Conservation (phyloP, 2,888 invertebrate genomes). For the Caenorhabditis becei region DNA sequence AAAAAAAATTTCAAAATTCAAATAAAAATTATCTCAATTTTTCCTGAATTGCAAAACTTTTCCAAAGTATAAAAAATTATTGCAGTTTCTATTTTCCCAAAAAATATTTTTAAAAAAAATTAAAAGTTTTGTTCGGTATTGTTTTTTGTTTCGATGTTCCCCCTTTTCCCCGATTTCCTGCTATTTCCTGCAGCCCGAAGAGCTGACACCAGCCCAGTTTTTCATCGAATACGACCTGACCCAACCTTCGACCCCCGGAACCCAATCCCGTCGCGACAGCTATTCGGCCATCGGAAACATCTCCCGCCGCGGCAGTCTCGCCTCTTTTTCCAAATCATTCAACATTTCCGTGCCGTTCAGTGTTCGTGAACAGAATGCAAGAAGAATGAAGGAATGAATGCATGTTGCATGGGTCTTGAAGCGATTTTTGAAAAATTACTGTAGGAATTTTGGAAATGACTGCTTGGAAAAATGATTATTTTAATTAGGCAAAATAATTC, state of each 20-base stretch:
- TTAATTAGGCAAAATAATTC: too few relatives aligned
- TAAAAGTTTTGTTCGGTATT: too few relatives aligned
- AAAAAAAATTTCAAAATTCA: slow-evolving; percentile 7
- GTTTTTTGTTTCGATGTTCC: neutral
- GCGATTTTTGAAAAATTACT: too few relatives aligned
- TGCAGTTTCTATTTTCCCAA: too few relatives aligned
- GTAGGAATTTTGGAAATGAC: neutral
- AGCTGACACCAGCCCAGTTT: slow-evolving; percentile 56
- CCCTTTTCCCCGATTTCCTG: neutral
- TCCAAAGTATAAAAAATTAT: too few relatives aligned
- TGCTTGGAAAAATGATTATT: neutral
- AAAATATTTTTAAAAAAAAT: too few relatives aligned
- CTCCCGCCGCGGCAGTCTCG: slow-evolving; percentile 60
- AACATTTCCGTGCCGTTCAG: slow-evolving; percentile 62
- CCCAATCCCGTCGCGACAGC: slow-evolving; percentile 56
- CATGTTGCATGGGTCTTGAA: neutral
- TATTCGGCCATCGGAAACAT: slow-evolving; percentile 38
- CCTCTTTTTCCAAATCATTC: slow-evolving; percentile 63
- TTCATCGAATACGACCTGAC: slow-evolving; percentile 65
- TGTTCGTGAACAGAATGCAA: slow-evolving; percentile 39
- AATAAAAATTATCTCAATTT: too few relatives aligned
- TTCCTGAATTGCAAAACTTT: too few relatives aligned
- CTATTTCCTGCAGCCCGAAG: slow-evolving; percentile 45
- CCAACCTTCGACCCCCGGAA: slow-evolving; percentile 57
- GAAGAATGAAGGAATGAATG: neutral